Base-by-base conservation (phyloP, 2,797 vertebrate species). In the Chaetodon trifasciatus region DNA sequence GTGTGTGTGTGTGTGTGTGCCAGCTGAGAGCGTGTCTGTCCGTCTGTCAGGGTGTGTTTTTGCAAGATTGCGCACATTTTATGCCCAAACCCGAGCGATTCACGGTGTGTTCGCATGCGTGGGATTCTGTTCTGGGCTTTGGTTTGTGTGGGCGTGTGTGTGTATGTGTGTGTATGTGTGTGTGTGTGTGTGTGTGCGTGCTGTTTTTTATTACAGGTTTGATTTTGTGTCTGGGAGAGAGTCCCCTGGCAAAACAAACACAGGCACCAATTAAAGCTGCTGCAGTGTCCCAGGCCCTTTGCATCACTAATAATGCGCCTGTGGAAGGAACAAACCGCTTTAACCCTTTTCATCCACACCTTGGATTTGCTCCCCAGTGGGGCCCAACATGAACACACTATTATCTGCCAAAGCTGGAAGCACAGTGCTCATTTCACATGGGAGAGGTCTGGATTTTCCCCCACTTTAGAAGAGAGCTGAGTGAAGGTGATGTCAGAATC, bases 261-360 rank as follows among this genome's bases (percentile, higher is more conserved):
- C 76, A 86, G 76, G 69, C 77, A 83, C 75, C 82, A 88, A 91
- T 91, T 91, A 91, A 81, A 90, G 40, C 79, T 58, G 79, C 72
- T 65, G 75, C 79, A 73, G 74, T 9, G 70, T 86, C 79, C 67
- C 76, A 24, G 84, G 49, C 42, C 65, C 58, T 85, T 76, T 65
- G 58, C 74, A 83, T 84, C 79, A 23, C 68, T 83, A 63, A 84
- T 58, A 65, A 82, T 44, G 77, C 39, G 37, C 24, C 66, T 60
- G 55, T 21, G 42, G 77, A 66, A 35, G 49, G 65, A 76, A 73
- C 69, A 47, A 39, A 69, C 8, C 0, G 13, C 71, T 81, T 55
- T 32, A 74, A 44, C 53, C 67, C 50, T 6, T 19, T 50, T 61
- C 24, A 13, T 49, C 40, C 47, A 6, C 44, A 76, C 62, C 47